Conservation (phyloP, 2,888 invertebrate species). For the Keiferia lycopersicella region DNA sequence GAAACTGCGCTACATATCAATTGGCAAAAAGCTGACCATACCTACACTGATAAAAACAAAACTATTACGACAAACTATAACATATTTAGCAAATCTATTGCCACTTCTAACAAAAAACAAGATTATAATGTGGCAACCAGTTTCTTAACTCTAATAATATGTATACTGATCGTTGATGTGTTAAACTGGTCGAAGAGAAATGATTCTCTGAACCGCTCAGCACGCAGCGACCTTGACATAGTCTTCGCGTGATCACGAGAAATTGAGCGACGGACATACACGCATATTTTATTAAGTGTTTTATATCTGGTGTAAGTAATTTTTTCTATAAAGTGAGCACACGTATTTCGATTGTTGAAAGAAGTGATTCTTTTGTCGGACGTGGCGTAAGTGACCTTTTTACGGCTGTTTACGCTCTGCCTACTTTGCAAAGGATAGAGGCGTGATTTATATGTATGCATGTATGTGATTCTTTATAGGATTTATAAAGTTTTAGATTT, state of each 20-base stretch:
- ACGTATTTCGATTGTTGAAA: background rate
- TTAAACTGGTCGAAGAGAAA: background rate
- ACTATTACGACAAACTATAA: background rate
- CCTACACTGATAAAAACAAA: too few relatives aligned
- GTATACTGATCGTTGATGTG: background rate
- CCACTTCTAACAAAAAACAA: background rate
- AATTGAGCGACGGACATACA: conserved; percentile 8
- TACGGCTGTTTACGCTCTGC: too few relatives aligned
- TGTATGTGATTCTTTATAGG: too few relatives aligned
- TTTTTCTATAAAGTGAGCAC: background rate
- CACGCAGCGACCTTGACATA: background rate
- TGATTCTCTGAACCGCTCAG: background rate
- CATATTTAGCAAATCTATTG: background rate
- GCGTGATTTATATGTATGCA: too few relatives aligned
- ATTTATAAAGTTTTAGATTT: too few relatives aligned
- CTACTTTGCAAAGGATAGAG: too few relatives aligned
- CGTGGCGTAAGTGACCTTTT: too few relatives aligned
- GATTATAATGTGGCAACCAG: conserved; percentile 12
- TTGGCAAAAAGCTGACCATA: too few relatives aligned
- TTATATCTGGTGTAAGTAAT: background rate
- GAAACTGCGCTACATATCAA: too few relatives aligned
- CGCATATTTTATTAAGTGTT: background rate
- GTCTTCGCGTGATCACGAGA: background rate
- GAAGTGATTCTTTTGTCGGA: too few relatives aligned
- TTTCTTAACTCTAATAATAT: background rate